Base-by-base conservation (phyloP, 2,113 vertebrate genomes). In the Lota lota region DNA sequence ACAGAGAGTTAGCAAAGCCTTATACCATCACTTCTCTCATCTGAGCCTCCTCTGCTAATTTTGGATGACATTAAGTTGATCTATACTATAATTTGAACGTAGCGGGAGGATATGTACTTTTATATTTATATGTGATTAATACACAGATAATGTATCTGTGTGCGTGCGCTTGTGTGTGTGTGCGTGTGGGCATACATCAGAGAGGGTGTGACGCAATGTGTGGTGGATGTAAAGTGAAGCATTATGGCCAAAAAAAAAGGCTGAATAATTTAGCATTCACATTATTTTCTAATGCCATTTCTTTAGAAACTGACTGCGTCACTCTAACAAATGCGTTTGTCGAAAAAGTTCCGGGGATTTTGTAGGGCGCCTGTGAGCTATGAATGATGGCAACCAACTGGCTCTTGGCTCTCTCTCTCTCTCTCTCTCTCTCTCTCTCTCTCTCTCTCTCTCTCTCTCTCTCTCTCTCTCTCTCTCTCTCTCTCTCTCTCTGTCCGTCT, bases 41-140 rank as follows among this genome's bases (percentile, higher is more conserved):
- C 71, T 59, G 36, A 40, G 36, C 73, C 75, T 76, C 73, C 81
- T 86, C 87, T 92, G 72, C 85, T 90, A 92, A 91, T 90, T 91
- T 85, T 90, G 87, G 92, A 88, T 89, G 92, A 90, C 90, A 85
- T 90, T 87, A 89, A 93, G 87, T 92, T 90, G 90, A 92, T 88
- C 81, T 86, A 40, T 40, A 85, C 89, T 89, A 93, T 91, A 89
- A 86, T 85, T 87, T 76, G 36, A 40, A 40, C 36, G 36, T 33
- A 78, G 88, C 85, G 75, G 87, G 88, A 89, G 88, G 89, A 89
- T 88, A 87, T 87, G 83, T 76, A 61, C 79, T 84, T 80, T 61
- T 68, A 57, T 72, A 61, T 63, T 50, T 22, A 12, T 69, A 58
- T 66, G 60, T 60, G 64, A 40, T 40, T 40, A 40, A 68, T 54